Base-by-base conservation (phyloP, 2,113 vertebrate species). In the Cranoglanis bouderius region DNA sequence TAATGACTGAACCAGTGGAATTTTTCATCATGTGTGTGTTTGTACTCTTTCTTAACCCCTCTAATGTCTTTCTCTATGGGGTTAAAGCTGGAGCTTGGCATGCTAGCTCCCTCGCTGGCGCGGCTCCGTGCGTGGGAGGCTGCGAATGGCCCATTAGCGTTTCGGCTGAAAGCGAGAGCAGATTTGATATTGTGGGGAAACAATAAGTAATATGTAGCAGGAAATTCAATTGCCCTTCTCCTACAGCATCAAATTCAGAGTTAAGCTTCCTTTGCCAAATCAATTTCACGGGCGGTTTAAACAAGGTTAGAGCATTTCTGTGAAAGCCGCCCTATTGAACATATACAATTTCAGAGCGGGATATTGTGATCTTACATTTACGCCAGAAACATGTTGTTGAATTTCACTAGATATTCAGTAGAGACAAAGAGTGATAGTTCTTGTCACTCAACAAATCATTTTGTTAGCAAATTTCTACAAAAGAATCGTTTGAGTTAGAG, bases 171-270 rank as follows among this genome's bases (percentile, higher is more conserved):
- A 94, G 93, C 86, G 85, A 94, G 95, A 93, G 94, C 94, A 95
- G 95, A 96, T 95, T 96, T 95, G 95, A 96, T 96, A 95, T 94
- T 95, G 94, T 92, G 90, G 93, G 95, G 95, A 95, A 96, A 95
- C 94, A 95, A 94, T 90, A 95, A 95, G 94, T 95, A 93, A 95
- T 94, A 96, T 94, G 94, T 93, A 94, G 81, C 93, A 95, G 95
- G 95, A 96, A 96, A 96, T 96, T 95, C 94, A 95, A 96, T 96
- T 95, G 94, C 94, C 91, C 92, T 93, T 94, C 92, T 94, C 87
- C 90, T 90, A 92, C 94, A 94, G 93, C 93, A 95, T 95, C 92
- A 92, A 92, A 92, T 93, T 93, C 93, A 90, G 88, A 92, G 90
- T 92, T 93, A 89, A 90, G 93, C 94, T 94, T 95, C 93, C 93